A percentile compares a stretch with the other conserved stretches of the same genome.
Conservation (phyloP, 2,888 invertebrate species). For the Papilio demoleus region DNA sequence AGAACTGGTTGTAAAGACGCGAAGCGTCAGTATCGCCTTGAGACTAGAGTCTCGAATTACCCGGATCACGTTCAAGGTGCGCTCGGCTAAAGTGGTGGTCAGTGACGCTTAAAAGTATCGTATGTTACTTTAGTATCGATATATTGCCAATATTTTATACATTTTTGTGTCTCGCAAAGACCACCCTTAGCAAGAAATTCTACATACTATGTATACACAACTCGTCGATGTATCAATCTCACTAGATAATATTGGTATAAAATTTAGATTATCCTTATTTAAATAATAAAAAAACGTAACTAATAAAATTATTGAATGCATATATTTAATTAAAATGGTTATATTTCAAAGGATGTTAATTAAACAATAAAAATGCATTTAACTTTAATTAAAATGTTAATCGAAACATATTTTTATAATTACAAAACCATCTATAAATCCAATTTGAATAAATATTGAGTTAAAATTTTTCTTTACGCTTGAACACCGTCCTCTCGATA, state of each 20-base stretch:
- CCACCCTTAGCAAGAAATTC: constrained; percentile 3
- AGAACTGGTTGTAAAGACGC: constrained; percentile 64
- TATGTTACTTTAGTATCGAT: constrained; percentile 17
- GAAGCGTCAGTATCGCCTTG: constrained; percentile 75
- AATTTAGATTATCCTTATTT: too few species aligned
- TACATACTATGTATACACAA: background rate
- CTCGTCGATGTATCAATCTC: background rate
- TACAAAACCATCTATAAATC: constrained; percentile 43
- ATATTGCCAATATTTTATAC: constrained; percentile 12
- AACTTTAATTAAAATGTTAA: constrained; percentile 8
- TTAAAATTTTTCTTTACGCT: constrained; percentile 49
- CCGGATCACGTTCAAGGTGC: constrained; percentile 82
- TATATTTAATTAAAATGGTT: background rate
- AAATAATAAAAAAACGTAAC: background rate
- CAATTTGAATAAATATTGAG: constrained; percentile 40
- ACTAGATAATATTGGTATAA: background rate
- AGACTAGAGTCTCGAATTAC: constrained; percentile 77
- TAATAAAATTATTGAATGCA: background rate
- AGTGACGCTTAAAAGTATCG: constrained; percentile 40
- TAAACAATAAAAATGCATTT: constrained; percentile 7
- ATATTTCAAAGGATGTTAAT: background rate
- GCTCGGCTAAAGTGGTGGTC: constrained; percentile 63
- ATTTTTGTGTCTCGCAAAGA: background rate
- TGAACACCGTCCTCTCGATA: constrained; percentile 25
- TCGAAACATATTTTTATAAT: constrained; percentile 31